Evolutionary conservation across 2,888 invertebrate species (phyloP).

Genomic region (Colletes collaris): DNA sequence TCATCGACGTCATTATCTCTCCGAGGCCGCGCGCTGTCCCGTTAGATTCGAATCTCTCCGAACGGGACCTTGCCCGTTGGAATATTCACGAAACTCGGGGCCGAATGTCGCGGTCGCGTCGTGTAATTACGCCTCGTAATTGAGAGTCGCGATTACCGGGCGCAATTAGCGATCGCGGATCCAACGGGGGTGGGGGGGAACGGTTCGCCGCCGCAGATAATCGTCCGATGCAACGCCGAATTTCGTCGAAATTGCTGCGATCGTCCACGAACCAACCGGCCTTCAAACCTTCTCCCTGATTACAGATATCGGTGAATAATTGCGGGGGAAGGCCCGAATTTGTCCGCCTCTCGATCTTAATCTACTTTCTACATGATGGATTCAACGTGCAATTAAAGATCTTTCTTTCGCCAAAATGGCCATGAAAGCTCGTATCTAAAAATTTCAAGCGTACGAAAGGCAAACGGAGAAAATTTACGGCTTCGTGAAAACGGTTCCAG

Average conservation of each 20-base stretch:
- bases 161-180: slow-evolving; percentile 49
- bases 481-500: background rate
- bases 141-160: slow-evolving; percentile 40
- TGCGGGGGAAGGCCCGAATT: too few relatives aligned
- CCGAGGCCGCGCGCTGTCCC: slow-evolving; percentile 49
- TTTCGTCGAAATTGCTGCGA: slow-evolving; percentile 24
- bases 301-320: too few relatives aligned
- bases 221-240: slow-evolving; percentile 15
- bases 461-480: background rate
- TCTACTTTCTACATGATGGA: too few relatives aligned
- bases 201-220: slow-evolving; percentile 10
- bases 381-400: too few relatives aligned
- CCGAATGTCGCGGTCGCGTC: slow-evolving; percentile 38
- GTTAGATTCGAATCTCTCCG: slow-evolving; percentile 66
- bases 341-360: too few relatives aligned
- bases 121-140: slow-evolving; percentile 58
- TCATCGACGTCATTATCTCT: slow-evolving; percentile 66
- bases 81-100: slow-evolving; percentile 34
- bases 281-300: too few relatives aligned
- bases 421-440: too few relatives aligned
- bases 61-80: slow-evolving; percentile 56
- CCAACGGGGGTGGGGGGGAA: background rate
- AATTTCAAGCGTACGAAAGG: too few relatives aligned
- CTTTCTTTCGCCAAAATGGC: too few relatives aligned
- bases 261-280: too few relatives aligned